phyloP scores from a whole-genome alignment of 2,113 vertebrate genomes.

The Rhinolophus sinicus region DNA sequence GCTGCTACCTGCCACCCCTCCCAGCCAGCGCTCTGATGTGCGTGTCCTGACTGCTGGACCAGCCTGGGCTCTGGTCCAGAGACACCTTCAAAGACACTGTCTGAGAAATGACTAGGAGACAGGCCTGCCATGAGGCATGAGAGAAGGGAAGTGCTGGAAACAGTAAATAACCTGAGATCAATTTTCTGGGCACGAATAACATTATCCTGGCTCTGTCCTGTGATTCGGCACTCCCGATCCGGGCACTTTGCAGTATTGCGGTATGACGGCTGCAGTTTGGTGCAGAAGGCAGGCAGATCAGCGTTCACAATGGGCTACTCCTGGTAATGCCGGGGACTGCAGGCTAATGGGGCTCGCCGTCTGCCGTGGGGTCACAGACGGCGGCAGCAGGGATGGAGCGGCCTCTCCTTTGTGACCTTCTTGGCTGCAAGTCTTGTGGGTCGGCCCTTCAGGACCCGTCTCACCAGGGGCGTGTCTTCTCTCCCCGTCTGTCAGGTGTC shows the following conservation, averaged over 20 bases:
- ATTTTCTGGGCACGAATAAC: background rate
- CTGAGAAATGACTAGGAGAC: slow-evolving; percentile 21
- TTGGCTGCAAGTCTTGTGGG: background rate
- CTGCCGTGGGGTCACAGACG: background rate
- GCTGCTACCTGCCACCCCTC: rapidly evolving
- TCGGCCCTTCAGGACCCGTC: rapidly evolving
- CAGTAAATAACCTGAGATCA: background rate
- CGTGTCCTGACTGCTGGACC: background rate
- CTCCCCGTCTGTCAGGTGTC: background rate
- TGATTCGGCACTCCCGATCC: background rate
- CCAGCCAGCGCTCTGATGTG: background rate
- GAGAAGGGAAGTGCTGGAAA: background rate
- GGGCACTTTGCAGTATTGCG: background rate
- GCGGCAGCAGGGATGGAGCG: background rate
- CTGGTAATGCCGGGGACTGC: background rate
- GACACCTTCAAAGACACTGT: background rate
- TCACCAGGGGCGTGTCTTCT: background rate
- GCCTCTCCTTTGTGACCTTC: rapidly evolving
- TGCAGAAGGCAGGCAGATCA: background rate
- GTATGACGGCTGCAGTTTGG: background rate
- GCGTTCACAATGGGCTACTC: background rate
- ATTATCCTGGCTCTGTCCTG: background rate
- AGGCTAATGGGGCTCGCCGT: background rate
- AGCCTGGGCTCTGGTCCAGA: background rate
- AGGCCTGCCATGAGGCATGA: background rate